A percentile compares a stretch with the other conserved stretches of the same genome.
phyloP scores from a whole-genome alignment of 2,113 vertebrate species.

The Corythornis madagascariensis region DNA sequence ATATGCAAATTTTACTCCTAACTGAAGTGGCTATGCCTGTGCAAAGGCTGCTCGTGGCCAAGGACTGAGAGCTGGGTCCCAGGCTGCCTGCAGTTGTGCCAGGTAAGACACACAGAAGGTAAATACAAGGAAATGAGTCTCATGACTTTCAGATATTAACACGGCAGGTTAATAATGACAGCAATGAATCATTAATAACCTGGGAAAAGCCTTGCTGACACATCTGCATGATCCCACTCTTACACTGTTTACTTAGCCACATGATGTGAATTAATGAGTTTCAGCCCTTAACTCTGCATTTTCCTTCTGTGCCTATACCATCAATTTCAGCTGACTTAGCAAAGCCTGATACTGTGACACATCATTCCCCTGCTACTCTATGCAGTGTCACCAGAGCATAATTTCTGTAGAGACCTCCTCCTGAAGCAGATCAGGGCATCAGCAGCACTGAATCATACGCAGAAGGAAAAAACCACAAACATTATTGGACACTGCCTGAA shows the following conservation, averaged over 20 bases:
- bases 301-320: background rate
- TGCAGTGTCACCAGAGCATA: background rate
- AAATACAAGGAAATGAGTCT: background rate
- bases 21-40: background rate
- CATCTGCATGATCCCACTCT: background rate
- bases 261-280: background rate
- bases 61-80: background rate
- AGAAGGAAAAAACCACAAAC: background rate
- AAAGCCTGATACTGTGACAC: background rate
- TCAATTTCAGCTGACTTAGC: background rate
- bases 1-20: background rate
- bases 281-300: constrained; percentile 6
- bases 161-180: background rate
- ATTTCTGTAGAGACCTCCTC: background rate
- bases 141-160: background rate
- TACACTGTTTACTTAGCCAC: background rate
- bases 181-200: constrained; percentile 9
- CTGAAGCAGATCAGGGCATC: background rate
- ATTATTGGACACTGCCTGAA: background rate
- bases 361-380: background rate
- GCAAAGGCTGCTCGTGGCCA: background rate
- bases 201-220: background rate
- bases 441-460: background rate
- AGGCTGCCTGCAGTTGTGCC: background rate
- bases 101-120: background rate